Evolutionary conservation across 2,888 invertebrate species (phyloP).

Genomic region (Argyresthia goedartella): DNA sequence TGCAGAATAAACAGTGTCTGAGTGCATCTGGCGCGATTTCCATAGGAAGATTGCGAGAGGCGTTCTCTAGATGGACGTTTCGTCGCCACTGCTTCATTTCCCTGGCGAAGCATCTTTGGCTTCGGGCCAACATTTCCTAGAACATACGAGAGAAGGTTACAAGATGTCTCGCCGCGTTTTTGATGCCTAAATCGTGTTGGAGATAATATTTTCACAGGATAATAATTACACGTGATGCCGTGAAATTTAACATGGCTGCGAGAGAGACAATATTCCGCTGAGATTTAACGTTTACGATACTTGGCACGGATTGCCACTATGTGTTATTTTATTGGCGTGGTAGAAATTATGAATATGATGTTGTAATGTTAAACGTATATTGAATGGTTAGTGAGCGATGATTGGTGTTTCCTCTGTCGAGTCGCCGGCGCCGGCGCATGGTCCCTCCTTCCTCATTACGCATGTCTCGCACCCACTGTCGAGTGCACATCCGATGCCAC

Average conservation of each 20-base stretch:
- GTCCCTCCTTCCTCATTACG: slow-evolving; percentile 63
- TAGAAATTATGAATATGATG: too few relatives aligned
- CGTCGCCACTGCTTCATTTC: slow-evolving; percentile 60
- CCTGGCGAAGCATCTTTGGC: slow-evolving; percentile 49
- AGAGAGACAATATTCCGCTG: too few relatives aligned
- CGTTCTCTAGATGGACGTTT: slow-evolving; percentile 45
- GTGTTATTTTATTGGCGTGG: too few relatives aligned
- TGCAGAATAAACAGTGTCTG: slow-evolving; percentile 39
- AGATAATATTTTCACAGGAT: slow-evolving; percentile 41
- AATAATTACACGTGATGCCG: not conserved
- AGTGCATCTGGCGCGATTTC: slow-evolving; percentile 39
- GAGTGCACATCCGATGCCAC: slow-evolving; percentile 1
- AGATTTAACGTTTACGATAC: too few relatives aligned
- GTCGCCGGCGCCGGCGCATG: slow-evolving; percentile 15
- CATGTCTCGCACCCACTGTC: not conserved
- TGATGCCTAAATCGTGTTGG: slow-evolving; percentile 62
- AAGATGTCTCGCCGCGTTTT: slow-evolving; percentile 62
- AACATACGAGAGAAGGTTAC: slow-evolving; percentile 61
- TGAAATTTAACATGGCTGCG: too few relatives aligned
- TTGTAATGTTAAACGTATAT: too few relatives aligned
- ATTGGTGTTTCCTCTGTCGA: not conserved
- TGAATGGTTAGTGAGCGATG: not conserved
- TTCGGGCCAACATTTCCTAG: slow-evolving; percentile 58
- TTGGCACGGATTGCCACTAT: too few relatives aligned
- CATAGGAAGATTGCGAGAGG: slow-evolving; percentile 56